Evolutionary conservation across 1,140 invertebrate species (phyloP), one percentile per base, ranked within the genome.

Genomic region (Calliphora vicina): DNA sequence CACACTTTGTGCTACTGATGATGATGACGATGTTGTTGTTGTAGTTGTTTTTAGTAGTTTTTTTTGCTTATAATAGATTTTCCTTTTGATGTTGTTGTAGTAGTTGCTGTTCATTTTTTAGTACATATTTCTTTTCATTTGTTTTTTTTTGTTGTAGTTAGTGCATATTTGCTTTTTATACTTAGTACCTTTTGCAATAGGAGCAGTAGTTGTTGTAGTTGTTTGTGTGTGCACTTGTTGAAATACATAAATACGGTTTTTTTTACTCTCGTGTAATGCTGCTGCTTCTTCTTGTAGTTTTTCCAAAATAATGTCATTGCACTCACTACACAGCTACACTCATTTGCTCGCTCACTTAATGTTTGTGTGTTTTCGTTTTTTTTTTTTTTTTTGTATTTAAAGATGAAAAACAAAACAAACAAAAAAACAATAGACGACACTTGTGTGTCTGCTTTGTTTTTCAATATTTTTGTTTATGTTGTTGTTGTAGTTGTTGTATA

Each of bases 241-340:
- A 50, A 50, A 50, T 50, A 50, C 35, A 35, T 35, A 35, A 35
- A 35, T 35, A 35, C 6, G 1, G 61, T 67, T 67, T 23, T 67
- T 67, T 23, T 67, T 23, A 25, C 50, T 57, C 15, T 57, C 50
- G 1, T 17, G 17, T 17, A 15, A 6, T 57, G 15, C 15, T 57
- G n/a, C 8, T 35, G 1, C 35, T 67, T 67, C 17, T 67, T 67
- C 25, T 67, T 67, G 8, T 20, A 67, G 50, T 67, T 67, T 67
- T 67, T 67, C 61, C 61, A 67, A 67, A 67, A 67, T 67, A 67
- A 67, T 67, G 73, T 43, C 73, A 76, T 76, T 43, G 73, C 73
- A 35, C 27, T 76, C 13, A 76, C 27, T 43, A 43, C 12, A 12
- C 73, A 76, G 17, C 27, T 67, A n/a, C 50, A 57, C n/a, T 57